Base-by-base conservation (phyloP, 1,140 invertebrate genomes). In the Teleogryllus occipitalis region DNA sequence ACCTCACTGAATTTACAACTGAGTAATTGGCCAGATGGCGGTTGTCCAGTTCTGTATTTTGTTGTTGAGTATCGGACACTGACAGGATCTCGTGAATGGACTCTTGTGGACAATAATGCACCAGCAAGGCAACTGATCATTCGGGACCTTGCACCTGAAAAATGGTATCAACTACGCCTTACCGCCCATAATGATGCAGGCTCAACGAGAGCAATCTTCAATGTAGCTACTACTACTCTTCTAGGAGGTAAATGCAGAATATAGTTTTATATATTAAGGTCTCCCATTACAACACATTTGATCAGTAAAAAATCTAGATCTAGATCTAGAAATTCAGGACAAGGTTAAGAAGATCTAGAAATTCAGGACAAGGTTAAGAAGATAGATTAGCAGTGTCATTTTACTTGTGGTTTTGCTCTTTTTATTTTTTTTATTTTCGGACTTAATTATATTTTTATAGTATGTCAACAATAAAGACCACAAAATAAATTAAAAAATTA, bases 221-320 rank as follows among this genome's bases (percentile, higher is more conserved):
- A 93, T 85, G 95, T 96, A 84, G 91, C 93, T 7, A 97, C 95
- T 8, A 90, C 93, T 14, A 94, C 93, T 18, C 87, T 92, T 72
- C 90, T 90, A 82, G 95, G 95, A 84, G 91, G 92, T 92, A 85
- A 88, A 88, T 82, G 83, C 85, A 8, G 3, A 18, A 10, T 18
- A 15, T 21, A 74, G 12, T 74, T 4, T 8, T 74, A 75, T 14
- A 46, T 14, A 22, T 14, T 75, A 7, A 39, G 7, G 3, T 18
- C 54, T 14, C 54, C 54, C 18, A 65, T 14, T 65, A 39, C 27
- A 39, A 39, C 27, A 1, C 27, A 39, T 39, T 39, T 5, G 27
- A 39, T 39, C 5, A 39, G 27, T 39, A 39, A 2, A 39, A 39
- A 39, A 39, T n/a, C n/a, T n/a, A n/a, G n/a, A n/a, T n/a, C n/a